Conservation (phyloP, 1,140 invertebrate species). For the Cydia pomonella region DNA sequence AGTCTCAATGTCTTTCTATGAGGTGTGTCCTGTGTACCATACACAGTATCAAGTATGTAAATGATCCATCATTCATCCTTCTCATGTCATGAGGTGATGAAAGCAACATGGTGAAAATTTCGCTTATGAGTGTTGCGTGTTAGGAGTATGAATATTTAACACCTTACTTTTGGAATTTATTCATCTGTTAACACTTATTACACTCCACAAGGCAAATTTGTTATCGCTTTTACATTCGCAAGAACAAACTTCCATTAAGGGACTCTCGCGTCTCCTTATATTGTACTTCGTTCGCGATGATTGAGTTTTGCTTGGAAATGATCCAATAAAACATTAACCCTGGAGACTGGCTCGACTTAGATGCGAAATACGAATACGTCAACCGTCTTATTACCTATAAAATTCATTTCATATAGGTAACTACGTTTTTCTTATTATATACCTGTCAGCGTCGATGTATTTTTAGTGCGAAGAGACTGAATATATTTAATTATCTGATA, state of each 20-base stretch:
- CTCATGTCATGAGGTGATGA: not conserved
- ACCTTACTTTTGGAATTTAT: not conserved
- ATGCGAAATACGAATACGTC: not conserved
- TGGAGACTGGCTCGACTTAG: not conserved
- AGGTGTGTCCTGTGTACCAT: too few species aligned
- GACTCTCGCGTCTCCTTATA: slow-evolving; percentile 45
- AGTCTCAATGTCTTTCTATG: too few species aligned
- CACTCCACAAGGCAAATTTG: not conserved
- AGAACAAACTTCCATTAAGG: slow-evolving; percentile 45
- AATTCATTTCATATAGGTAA: not conserved
- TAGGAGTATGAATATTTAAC: not conserved
- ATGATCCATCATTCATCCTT: too few species aligned
- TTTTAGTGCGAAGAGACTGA: too few species aligned
- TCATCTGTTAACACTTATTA: not conserved
- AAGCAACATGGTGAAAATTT: not conserved
- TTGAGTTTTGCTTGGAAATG: slow-evolving; percentile 62
- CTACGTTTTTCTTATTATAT: too few species aligned
- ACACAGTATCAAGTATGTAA: too few species aligned
- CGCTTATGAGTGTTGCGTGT: not conserved
- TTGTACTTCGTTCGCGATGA: slow-evolving; percentile 52
- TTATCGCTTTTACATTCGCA: slow-evolving; percentile 32
- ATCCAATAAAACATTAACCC: slow-evolving; percentile 59
- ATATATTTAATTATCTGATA: too few species aligned
- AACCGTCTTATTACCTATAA: not conserved
- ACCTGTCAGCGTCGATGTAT: too few species aligned